Percentiles rank a stretch among this genome's conserved stretches.
phyloP scores from a whole-genome alignment of 2,888 invertebrate species.

The Lamellibrachia columna region DNA sequence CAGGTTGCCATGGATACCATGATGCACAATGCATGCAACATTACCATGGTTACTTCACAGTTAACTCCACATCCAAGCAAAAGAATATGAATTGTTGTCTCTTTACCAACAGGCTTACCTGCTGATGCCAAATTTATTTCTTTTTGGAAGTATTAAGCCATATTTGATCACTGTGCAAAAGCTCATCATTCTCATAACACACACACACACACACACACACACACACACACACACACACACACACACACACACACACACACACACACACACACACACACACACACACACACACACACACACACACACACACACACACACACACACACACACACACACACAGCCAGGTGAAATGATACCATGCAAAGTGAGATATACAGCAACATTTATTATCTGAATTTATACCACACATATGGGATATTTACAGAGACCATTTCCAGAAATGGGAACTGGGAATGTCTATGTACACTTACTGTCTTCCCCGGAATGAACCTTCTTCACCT shows the following conservation, averaged over 20 bases:
- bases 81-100: neutral
- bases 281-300: too few relatives aligned
- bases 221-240: too few relatives aligned
- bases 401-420: neutral
- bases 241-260: too few relatives aligned
- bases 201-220: too few relatives aligned
- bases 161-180: too few relatives aligned
- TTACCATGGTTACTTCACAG: neutral
- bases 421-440: neutral
- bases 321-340: neutral
- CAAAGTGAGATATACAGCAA: too few relatives aligned
- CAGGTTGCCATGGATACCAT: neutral
- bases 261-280: too few relatives aligned
- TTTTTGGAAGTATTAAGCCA: neutral
- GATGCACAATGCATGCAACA: neutral
- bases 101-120: neutral
- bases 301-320: too few relatives aligned
- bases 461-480: constrained; percentile 75
- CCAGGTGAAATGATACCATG: too few relatives aligned
- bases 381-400: too few relatives aligned
- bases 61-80: neutral
- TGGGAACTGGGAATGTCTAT: neutral
- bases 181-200: neutral
- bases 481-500: constrained; percentile 83
- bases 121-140: neutral